Conservation (phyloP, 2,113 vertebrate species). For the Fregetta grallaria region DNA sequence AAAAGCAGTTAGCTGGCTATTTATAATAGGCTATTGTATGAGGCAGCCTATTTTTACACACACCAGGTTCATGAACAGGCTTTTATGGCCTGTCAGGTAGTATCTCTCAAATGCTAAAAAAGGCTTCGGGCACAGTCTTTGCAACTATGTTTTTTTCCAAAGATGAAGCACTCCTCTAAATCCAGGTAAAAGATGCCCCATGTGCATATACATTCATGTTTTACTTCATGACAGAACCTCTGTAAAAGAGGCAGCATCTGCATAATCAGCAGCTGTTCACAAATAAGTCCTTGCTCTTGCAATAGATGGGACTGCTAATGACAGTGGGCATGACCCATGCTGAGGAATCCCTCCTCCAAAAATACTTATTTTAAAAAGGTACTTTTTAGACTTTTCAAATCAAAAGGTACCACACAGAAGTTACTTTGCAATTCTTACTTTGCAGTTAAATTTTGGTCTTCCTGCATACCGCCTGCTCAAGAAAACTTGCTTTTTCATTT, state of each 20-base stretch:
- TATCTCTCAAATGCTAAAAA: neutral
- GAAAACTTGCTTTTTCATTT: neutral
- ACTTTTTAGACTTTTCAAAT: neutral
- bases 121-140: neutral
- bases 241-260: neutral
- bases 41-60: neutral
- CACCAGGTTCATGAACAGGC: neutral
- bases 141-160: neutral
- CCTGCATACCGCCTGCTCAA: neutral
- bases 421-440: neutral
- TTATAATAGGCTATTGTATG: neutral
- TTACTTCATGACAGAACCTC: neutral
- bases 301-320: neutral
- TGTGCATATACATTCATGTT: accelerated
- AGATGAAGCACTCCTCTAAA: neutral
- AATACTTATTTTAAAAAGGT: neutral
- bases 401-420: neutral
- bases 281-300: neutral
- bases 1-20: neutral
- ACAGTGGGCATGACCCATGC: neutral
- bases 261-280: neutral
- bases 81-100: neutral
- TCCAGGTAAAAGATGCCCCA: neutral
- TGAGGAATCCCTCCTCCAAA: neutral
- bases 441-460: neutral